phyloP scores from a whole-genome alignment of 2,113 vertebrate genomes.

The Vanacampus margaritifer region DNA sequence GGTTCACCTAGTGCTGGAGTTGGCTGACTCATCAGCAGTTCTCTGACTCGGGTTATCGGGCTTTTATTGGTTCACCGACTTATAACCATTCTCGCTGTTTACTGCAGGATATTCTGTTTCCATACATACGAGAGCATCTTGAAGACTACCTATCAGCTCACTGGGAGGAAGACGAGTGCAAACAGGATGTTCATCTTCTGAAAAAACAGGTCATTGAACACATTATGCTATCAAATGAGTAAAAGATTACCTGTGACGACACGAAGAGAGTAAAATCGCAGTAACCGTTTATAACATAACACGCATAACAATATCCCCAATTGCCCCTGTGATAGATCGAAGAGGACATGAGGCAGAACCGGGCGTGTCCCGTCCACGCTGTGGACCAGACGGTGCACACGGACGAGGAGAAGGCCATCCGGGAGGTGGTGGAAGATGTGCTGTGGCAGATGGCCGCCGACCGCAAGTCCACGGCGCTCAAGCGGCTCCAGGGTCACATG shows the following conservation, averaged over 20 bases:
- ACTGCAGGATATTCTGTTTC: constrained; percentile 87
- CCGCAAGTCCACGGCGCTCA: constrained; percentile 92
- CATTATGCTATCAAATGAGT: not conserved
- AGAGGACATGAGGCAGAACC: constrained; percentile 83
- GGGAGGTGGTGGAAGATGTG: constrained; percentile 85
- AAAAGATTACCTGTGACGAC: not conserved
- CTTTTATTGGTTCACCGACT: too few species aligned
- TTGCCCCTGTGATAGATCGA: constrained; percentile 74
- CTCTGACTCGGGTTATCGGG: not conserved
- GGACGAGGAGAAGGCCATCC: constrained; percentile 81
- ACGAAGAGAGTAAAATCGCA: too few species aligned
- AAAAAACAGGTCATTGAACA: constrained; percentile 86
- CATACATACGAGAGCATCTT: constrained; percentile 88
- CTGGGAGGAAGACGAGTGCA: constrained; percentile 96
- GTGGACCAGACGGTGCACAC: constrained; percentile 77
- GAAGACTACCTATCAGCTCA: constrained; percentile 85
- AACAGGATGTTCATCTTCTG: constrained; percentile 84
- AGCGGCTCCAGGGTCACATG: constrained; percentile 96
- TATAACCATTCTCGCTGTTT: not conserved
- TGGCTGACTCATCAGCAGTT: not conserved
- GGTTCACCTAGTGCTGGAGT: too few species aligned
- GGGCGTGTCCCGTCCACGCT: constrained; percentile 80
- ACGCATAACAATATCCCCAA: too few species aligned
- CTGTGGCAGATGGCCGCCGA: constrained; percentile 95
- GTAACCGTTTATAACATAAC: too few species aligned